A percentile compares a stretch with the other conserved stretches of the same genome.
phyloP scores from a whole-genome alignment of 1,140 invertebrate species.

The Drosophila setifemur region DNA sequence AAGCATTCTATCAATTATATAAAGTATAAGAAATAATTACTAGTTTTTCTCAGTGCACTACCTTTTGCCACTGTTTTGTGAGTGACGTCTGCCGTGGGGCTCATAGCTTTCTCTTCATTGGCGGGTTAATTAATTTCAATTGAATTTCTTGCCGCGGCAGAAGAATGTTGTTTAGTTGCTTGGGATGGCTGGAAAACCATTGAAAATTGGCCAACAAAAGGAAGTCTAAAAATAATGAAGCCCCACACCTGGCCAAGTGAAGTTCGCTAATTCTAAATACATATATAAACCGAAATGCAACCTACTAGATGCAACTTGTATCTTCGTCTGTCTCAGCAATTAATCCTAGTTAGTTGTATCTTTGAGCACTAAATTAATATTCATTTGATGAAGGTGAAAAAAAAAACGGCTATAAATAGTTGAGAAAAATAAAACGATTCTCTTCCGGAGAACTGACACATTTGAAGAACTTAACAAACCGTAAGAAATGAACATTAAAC shows the following conservation, averaged over 20 bases:
- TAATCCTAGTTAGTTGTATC: slow-evolving; percentile 35
- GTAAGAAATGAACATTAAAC: slow-evolving; percentile 74
- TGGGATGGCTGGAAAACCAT: neutral
- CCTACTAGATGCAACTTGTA: neutral
- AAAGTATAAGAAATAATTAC: no score
- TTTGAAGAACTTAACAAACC: slow-evolving; percentile 75
- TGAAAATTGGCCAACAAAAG: neutral
- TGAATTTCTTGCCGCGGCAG: neutral
- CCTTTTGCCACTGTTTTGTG: neutral
- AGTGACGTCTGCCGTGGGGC: slow-evolving; percentile 5
- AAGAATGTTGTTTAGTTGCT: neutral
- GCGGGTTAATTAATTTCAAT: slow-evolving; percentile 42
- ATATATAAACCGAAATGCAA: no score
- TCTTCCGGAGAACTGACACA: slow-evolving; percentile 40
- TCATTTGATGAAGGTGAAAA: slow-evolving; percentile 22
- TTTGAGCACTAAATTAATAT: slow-evolving; percentile 47
- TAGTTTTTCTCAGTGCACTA: slow-evolving; percentile 1
- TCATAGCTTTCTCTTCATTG: slow-evolving; percentile 2
- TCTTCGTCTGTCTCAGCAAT: slow-evolving; percentile 15
- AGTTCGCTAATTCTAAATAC: no score
- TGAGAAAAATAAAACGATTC: slow-evolving; percentile 28
- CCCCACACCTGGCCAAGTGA: neutral
- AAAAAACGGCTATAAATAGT: neutral
- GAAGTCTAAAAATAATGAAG: neutral
- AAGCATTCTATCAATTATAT: no score